Base-by-base conservation (phyloP, 1,140 invertebrate genomes). In the Drosophila melanica region DNA sequence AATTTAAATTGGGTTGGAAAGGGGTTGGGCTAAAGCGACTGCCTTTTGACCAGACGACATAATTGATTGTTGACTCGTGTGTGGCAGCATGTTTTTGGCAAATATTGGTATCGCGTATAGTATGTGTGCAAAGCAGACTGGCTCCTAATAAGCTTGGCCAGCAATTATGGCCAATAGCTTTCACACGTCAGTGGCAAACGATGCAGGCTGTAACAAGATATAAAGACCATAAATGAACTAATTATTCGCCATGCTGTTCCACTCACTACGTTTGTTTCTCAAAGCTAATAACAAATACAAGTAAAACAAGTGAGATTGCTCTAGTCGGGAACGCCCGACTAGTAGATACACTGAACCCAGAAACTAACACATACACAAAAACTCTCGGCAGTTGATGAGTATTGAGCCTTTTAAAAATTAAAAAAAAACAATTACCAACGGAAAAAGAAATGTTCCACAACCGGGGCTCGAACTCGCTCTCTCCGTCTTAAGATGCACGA, bases 201-300 rank as follows among this genome's bases (percentile, higher is more conserved):
- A 35, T 16, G 57, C 42, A 47, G 9, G 33, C 59, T 39, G 23
- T 45, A n/a, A 18, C 33, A 53, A 41, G 9, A 75, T 70, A 79
- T 75, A 79, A 73, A 77, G 75, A 53, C 75, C 75, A 77, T 71
- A 81, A 81, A 73, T 81, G 79, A 81, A 81, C 78, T 77, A 81
- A 81, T 81, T 81, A 81, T 67, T 75, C 76, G 73, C 51, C 44
- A 50, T 59, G 45, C 55, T 64, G 53, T 62, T 37, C 45, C 41
- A 57, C 73, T 58, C 54, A 37, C 54, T 50, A 54, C 35, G 23
- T 20, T 50, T 16, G 37, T 35, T 33, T 18, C 35, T 50, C 27
- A 71, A 65, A 44, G 53, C 48, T 58, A 57, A 37, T 30, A 41
- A 44, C 58, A 57, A 27, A 23, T 14, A n/a, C 18, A 27, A 11